Evolutionary conservation across 2,888 invertebrate species (phyloP), one percentile per base, ranked within the genome.

Genomic region (Reticulitermes lucifugus): DNA sequence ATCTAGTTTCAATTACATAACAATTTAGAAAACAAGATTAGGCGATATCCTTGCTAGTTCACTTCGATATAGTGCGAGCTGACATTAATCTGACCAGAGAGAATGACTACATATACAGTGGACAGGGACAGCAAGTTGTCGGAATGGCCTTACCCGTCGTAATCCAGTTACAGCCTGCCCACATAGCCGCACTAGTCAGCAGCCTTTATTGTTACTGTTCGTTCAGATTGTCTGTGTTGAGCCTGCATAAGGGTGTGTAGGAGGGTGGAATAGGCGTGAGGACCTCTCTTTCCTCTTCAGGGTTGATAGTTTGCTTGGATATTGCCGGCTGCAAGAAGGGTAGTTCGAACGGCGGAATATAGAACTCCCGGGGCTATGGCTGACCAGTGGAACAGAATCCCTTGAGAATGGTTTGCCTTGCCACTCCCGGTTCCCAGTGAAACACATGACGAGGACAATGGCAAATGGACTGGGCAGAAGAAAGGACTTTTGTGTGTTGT

Each of bases 201-300:
- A 73, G 41, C 70, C 70, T 70, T 70, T 81, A 81, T 81, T 81
- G 81, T 81, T 81, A 43, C 81, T 25, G 65, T 70, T 41, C n/a
- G 70, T 81, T 46, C 70, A 70, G 81, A 81, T 70, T 81, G 70
- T 81, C 81, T 59, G 65, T 81, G 81, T 43, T 81, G 25, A 81
- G 81, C 81, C 70, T 65, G n/a, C 81, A 46, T 81, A 70, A 81
- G 70, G 65, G 22, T 10, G 10, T 51, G 14, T 14, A 29, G 79
- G 18, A n/a, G 55, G n/a, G 65, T 65, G n/a, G n/a, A 73, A 35
- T 12, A 41, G 43, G 77, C 46, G 77, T 77, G 77, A 77, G 77
- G 22, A 46, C 5, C 41, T 22, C 77, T 51, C 43, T 77, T 10
- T n/a, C 22, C 51, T 77, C 1, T 77, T n/a, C 22, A 70, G 70